Evolutionary conservation across 2,888 invertebrate genomes (phyloP).

Genomic region (Hololepta plana): DNA sequence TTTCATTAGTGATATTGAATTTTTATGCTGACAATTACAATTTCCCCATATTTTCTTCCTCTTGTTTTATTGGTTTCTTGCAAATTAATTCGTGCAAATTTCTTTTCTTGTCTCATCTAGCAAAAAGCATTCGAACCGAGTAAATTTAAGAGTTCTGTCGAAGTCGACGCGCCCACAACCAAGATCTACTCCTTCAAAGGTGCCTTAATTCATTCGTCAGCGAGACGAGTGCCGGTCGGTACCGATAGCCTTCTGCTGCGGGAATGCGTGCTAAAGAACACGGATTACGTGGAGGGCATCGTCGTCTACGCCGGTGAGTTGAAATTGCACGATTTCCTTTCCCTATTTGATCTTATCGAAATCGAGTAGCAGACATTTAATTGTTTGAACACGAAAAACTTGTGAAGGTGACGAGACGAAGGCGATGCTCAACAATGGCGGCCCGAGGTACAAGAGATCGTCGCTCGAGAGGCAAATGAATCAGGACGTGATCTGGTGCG

Average conservation of each 20-base stretch:
- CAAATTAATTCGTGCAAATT: background rate
- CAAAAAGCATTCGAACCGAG: slow-evolving; percentile 58
- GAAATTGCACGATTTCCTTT: background rate
- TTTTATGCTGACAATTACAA: too few relatives aligned
- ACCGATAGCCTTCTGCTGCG: slow-evolving; percentile 83
- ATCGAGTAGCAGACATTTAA: background rate
- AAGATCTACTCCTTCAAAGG: slow-evolving; percentile 92
- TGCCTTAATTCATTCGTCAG: slow-evolving; percentile 63
- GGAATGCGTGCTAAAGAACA: slow-evolving; percentile 90
- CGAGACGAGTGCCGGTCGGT: slow-evolving; percentile 59
- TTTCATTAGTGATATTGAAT: too few relatives aligned
- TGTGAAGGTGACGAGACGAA: slow-evolving; percentile 82
- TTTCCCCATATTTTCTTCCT: too few relatives aligned
- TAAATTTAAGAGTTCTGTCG: slow-evolving; percentile 67
- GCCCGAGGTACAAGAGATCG: slow-evolving; percentile 85
- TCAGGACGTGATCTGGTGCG: slow-evolving; percentile 91
- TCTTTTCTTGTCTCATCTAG: slow-evolving; percentile 23
- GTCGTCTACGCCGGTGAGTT: slow-evolving; percentile 75
- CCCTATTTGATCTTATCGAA: background rate
- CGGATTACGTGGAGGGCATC: slow-evolving; percentile 90
- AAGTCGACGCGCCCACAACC: slow-evolving; percentile 88
- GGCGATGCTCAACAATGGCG: slow-evolving; percentile 93
- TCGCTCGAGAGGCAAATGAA: slow-evolving; percentile 88
- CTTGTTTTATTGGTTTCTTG: too few relatives aligned
- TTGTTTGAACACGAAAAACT: slow-evolving; percentile 2